A percentile compares a stretch with the other conserved stretches of the same genome.
phyloP scores from a whole-genome alignment of 2,888 invertebrate genomes.

The Euzophera pinguis region DNA sequence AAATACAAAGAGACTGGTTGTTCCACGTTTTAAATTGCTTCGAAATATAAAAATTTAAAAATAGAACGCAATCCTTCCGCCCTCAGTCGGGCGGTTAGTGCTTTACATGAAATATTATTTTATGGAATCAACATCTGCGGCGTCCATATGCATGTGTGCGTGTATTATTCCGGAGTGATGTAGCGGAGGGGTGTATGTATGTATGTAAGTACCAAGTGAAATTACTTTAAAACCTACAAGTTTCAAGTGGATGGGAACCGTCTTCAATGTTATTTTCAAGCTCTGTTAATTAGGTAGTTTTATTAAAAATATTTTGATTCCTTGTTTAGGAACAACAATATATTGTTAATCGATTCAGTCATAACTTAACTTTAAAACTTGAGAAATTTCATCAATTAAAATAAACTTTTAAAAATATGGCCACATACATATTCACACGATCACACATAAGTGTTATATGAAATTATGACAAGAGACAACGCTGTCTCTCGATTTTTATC shows the following conservation, averaged over 20 bases:
- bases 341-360: no score
- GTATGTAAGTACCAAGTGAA: slow-evolving; percentile 62
- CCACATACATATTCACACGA: no score
- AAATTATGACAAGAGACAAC: no score
- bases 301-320: slow-evolving; percentile 19
- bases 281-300: slow-evolving; percentile 19
- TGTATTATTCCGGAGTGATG: slow-evolving; percentile 39
- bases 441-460: no score
- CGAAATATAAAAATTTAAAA: slow-evolving; percentile 74
- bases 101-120: slow-evolving; percentile 80
- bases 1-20: slow-evolving; percentile 40
- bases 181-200: slow-evolving; percentile 65
- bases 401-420: no score
- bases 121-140: slow-evolving; percentile 79
- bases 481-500: no score
- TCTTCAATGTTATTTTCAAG: slow-evolving; percentile 48
- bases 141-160: slow-evolving; percentile 46
- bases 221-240: slow-evolving; percentile 69
- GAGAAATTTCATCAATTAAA: no score
- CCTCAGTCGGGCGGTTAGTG: slow-evolving; percentile 72
- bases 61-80: slow-evolving; percentile 80
- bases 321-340: no score
- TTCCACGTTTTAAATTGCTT: slow-evolving; percentile 57
- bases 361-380: no score
- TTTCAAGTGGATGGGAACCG: slow-evolving; percentile 71